Percentiles rank a stretch among this genome's conserved stretches.
phyloP scores from a whole-genome alignment of 2,797 vertebrate genomes.

The Merluccius polli region DNA sequence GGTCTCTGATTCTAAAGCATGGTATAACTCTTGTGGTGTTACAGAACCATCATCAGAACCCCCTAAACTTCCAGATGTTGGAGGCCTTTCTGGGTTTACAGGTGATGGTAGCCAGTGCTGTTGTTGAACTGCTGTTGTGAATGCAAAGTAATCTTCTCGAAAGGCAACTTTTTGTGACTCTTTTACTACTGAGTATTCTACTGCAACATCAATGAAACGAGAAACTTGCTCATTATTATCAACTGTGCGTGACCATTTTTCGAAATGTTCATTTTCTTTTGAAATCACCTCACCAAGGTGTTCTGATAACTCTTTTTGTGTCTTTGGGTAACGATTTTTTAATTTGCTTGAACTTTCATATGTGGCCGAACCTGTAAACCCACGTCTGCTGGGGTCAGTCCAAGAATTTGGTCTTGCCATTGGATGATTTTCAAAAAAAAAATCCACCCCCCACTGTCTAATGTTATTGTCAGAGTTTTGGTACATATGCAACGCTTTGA shows the following conservation, averaged over 20 bases:
- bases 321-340: accelerated
- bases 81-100: neutral
- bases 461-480: accelerated
- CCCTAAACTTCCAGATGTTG: constrained; percentile 17
- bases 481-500: constrained; percentile 29
- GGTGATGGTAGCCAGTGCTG: neutral
- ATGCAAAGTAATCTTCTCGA: neutral
- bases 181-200: neutral
- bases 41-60: constrained; percentile 29
- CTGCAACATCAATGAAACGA: neutral
- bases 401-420: constrained; percentile 33
- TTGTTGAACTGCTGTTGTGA: neutral
- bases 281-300: accelerated
- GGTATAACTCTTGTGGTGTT: constrained; percentile 23
- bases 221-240: accelerated
- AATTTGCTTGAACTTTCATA: neutral
- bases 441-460: accelerated
- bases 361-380: constrained; percentile 36
- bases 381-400: constrained; percentile 30
- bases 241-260: neutral
- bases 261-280: neutral
- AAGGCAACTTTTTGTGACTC: neutral
- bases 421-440: constrained; percentile 26
- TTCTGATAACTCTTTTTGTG: accelerated
- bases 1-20: constrained; percentile 30